phyloP scores from a whole-genome alignment of 2,113 vertebrate genomes.

The Heterotis niloticus region DNA sequence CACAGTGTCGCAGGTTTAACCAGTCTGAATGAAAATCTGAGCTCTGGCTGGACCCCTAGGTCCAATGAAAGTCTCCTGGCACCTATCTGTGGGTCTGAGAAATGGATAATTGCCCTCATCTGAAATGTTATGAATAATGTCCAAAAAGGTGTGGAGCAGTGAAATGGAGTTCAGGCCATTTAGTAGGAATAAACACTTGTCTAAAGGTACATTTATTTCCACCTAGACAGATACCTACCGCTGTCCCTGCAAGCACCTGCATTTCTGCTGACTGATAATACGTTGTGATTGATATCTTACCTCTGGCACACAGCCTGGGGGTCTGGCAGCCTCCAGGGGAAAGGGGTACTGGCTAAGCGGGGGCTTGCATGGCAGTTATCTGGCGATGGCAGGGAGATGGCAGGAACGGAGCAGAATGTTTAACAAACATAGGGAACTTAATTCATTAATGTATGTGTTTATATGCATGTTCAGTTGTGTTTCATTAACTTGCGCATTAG shows the following conservation, averaged over 20 bases:
- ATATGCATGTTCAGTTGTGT: not conserved
- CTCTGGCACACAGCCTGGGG: not conserved
- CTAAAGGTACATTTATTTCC: conserved; percentile 1
- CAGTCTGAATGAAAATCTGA: no score
- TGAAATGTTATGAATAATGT: not conserved
- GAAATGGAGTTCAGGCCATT: not conserved
- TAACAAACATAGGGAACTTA: not conserved
- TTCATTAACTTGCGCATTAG: not conserved
- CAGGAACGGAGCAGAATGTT: not conserved
- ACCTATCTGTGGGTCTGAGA: not conserved
- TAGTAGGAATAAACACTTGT: not conserved
- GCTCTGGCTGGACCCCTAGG: no score
- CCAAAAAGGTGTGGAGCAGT: not conserved
- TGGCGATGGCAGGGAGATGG: not conserved
- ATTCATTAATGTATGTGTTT: not conserved
- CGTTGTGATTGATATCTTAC: not conserved
- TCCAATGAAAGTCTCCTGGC: no score
- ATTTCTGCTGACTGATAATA: conserved; percentile 5
- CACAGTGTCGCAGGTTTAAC: no score
- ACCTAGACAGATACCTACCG: not conserved
- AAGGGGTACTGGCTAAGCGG: not conserved
- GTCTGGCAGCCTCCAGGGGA: not conserved
- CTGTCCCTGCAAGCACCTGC: not conserved
- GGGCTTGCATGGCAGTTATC: not conserved
- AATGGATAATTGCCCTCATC: not conserved